These are phyloP conservation scores for Athalia circularis DNA, from an alignment of 2,888 invertebrate genomes.

Conservation along the genomic window DNA sequence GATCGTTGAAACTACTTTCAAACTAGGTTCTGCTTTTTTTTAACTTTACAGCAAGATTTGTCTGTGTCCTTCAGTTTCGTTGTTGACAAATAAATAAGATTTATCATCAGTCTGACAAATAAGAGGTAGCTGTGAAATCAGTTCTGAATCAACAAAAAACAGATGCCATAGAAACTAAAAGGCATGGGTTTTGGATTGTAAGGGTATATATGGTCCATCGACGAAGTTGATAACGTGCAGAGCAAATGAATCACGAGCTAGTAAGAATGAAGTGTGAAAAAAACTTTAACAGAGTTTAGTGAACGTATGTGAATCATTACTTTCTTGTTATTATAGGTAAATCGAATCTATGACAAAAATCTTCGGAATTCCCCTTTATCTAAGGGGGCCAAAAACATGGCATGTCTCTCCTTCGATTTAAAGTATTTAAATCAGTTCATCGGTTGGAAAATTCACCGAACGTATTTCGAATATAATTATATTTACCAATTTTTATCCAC, in stretches of 20 bases:
- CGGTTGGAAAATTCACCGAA: slow-evolving; percentile 16
- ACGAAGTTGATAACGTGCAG: not conserved
- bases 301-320: not conserved
- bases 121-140: too few species aligned
- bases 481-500: slow-evolving; percentile 51
- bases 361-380: not conserved
- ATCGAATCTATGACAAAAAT: not conserved
- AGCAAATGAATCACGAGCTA: too few species aligned
- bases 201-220: not conserved
- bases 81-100: too few species aligned
- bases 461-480: slow-evolving; percentile 29
- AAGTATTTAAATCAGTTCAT: slow-evolving; percentile 48
- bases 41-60: too few species aligned
- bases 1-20: not conserved
- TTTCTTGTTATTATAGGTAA: not conserved
- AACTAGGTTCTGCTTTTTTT: not conserved
- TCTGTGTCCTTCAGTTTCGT: too few species aligned
- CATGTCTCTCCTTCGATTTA: slow-evolving; percentile 65
- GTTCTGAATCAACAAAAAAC: too few species aligned
- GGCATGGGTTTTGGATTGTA: too few species aligned
- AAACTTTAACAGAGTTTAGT: not conserved
- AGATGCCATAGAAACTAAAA: too few species aligned
- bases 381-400: slow-evolving; percentile 29
- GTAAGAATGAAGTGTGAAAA: not conserved
- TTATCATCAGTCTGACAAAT: too few species aligned